Evolutionary conservation across 2,888 invertebrate genomes (phyloP).

Genomic region (Chydorus sphaericus): DNA sequence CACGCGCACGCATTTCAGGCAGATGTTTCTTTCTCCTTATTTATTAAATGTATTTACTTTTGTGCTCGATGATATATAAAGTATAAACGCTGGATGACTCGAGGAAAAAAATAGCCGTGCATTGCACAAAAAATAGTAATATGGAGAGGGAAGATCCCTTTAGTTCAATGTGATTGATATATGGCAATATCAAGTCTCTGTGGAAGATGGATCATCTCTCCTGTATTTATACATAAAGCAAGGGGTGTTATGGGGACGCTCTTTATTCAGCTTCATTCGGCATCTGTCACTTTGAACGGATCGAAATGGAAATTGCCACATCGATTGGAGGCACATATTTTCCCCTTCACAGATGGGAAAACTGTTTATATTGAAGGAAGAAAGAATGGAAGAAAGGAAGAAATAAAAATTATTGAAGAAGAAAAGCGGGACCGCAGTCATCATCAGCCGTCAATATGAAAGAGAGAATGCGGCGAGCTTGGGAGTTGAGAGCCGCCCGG

Average conservation of each 20-base stretch:
- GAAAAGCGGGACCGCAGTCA: too few species aligned
- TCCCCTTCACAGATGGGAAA: background rate
- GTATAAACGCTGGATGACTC: too few species aligned
- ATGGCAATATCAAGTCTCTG: slow-evolving; percentile 7
- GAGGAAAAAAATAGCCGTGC: too few species aligned
- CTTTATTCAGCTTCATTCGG: background rate
- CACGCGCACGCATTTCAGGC: too few species aligned
- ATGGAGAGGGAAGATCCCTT: too few species aligned
- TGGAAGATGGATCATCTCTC: background rate
- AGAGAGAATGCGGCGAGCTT: background rate
- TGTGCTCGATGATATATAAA: too few species aligned
- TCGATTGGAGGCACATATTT: background rate
- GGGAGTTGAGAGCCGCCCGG: background rate
- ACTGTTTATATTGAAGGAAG: background rate
- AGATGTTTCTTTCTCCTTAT: too few species aligned
- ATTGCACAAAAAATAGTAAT: too few species aligned
- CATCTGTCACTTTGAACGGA: slow-evolving; percentile 1
- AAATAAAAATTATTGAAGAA: background rate
- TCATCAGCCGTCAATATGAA: too few species aligned
- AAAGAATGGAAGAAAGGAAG: background rate
- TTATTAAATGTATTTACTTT: too few species aligned
- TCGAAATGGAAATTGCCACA: background rate
- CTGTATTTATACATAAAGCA: background rate
- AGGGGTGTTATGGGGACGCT: slow-evolving; percentile 1
- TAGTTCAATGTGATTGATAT: slow-evolving; percentile 2